Base-by-base conservation (phyloP, 2,113 vertebrate species). In the Gymnocephalus cernua region DNA sequence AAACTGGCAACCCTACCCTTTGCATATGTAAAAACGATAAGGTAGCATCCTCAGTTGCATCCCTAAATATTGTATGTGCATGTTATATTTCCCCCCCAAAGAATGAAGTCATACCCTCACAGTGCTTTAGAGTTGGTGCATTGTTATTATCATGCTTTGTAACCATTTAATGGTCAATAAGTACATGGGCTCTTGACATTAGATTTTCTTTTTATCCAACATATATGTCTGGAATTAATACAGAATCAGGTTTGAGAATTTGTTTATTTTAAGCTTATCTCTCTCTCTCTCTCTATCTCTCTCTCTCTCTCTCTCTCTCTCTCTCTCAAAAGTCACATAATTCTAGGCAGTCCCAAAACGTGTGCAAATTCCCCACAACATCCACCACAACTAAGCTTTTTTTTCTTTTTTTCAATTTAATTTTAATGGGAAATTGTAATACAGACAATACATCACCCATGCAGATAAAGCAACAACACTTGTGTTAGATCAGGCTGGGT, bases 401-500 rank as follows among this genome's bases (percentile, higher is more conserved):
- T 51, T 7, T 38, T 0, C 13, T 48, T 50, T 66, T 19, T 56
- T 12, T 59, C 8, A 9, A 13, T 54, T 29, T 48, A 1, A 18
- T 51, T 23, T 61, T 7, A 51, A 62, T 0, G 3, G 10, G 16
- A 58, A 41, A 19, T 63, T 23, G 23, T 25, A 19, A 29, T 14
- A 32, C 50, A 48, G 19, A 32, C 18, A 62, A 61, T 6, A 45
- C 63, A 56, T 47, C 23, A 48, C 29, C 32, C 18, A 23, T 54
- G 47, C 35, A 58, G 48, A 29, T 7, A 35, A 44, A 78, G n/a
- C 14, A 18, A 48, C 35, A 57, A 48, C 35, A 57, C 44, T 32
- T 1, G 3, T 51, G 57, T 65, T 6, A 59, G 47, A 74, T 69
- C 74, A 77, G 27, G 45, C 7, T 48, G 18, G 48, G 74, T 79